Evolutionary conservation across 2,113 vertebrate genomes (phyloP).

Genomic region (Myocastor coypus): DNA sequence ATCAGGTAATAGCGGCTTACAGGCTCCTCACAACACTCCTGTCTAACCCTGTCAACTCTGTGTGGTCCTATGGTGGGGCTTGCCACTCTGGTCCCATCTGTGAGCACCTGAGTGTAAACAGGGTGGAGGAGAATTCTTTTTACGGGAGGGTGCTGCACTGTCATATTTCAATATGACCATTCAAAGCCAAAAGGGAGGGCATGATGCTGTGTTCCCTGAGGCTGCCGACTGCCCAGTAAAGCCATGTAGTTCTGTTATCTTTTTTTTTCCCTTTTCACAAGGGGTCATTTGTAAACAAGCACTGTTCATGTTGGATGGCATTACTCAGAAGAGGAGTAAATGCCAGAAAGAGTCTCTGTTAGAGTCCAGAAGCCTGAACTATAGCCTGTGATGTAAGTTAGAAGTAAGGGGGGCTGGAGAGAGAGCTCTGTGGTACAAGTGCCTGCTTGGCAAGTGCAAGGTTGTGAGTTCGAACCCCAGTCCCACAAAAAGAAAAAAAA

Average conservation of each 20-base stretch:
- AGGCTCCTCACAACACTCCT: not conserved
- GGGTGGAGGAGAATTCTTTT: slow-evolving; percentile 24
- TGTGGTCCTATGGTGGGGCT: slow-evolving; percentile 16
- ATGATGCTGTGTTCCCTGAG: slow-evolving; percentile 36
- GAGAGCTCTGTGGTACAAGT: no score
- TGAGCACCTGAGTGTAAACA: not conserved
- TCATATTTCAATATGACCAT: slow-evolving; percentile 48
- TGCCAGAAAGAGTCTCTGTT: not conserved
- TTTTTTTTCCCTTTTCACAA: slow-evolving; percentile 61
- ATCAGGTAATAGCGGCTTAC: not conserved
- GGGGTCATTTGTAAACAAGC: slow-evolving; percentile 68
- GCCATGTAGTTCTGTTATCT: slow-evolving; percentile 53
- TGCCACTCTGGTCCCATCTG: not conserved
- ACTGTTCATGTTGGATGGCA: slow-evolving; percentile 52
- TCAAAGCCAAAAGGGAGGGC: slow-evolving; percentile 65
- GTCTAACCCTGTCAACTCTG: slow-evolving; percentile 41
- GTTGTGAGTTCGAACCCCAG: no score
- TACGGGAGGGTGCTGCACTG: not conserved
- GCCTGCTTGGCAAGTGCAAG: no score
- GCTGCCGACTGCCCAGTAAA: slow-evolving; percentile 56
- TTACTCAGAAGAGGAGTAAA: slow-evolving; percentile 65
- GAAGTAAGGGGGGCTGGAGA: no score
- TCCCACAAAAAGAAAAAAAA: no score
- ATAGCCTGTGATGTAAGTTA: slow-evolving; percentile 48
- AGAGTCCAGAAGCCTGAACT: slow-evolving; percentile 25